Percentiles rank a stretch among this genome's conserved stretches.
These are phyloP conservation scores for Hyles vespertilio DNA, from an alignment of 1,140 invertebrate genomes.

Conservation along the genomic window DNA sequence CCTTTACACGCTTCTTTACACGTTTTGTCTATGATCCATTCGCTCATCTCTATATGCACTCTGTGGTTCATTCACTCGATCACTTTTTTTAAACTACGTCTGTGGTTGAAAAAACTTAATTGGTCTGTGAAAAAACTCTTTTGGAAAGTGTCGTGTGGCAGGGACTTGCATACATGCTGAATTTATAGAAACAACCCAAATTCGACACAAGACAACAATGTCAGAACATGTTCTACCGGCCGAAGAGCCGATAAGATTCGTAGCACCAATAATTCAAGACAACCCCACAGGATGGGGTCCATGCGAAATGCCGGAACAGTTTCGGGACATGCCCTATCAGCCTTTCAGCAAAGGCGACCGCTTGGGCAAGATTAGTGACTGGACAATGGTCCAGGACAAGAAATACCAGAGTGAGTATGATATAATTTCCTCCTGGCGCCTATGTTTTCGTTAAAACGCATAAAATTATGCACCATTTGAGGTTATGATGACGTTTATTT, in stretches of 20 bases:
- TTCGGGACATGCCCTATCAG: slow-evolving; percentile 98
- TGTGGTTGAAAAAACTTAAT: too few species aligned
- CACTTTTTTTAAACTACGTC: too few species aligned
- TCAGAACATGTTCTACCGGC: slow-evolving; percentile 69
- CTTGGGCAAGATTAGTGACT: slow-evolving; percentile 98
- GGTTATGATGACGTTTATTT: slow-evolving; percentile 31
- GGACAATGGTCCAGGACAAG: slow-evolving; percentile 97
- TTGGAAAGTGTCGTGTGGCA: slow-evolving; percentile 59
- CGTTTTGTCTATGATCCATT: too few species aligned
- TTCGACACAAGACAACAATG: slow-evolving; percentile 33
- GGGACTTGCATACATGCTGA: slow-evolving; percentile 21
- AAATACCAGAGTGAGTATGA: slow-evolving; percentile 91
- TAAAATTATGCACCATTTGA: slow-evolving; percentile 17
- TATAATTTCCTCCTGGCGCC: neutral
- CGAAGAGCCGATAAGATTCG: slow-evolving; percentile 75
- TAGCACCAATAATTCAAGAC: slow-evolving; percentile 87
- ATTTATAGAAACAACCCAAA: slow-evolving; percentile 12
- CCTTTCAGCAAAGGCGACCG: slow-evolving; percentile 98
- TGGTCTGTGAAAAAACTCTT: neutral
- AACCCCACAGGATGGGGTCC: slow-evolving; percentile 97
- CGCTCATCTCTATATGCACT: too few species aligned
- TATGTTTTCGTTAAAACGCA: neutral
- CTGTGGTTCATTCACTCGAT: too few species aligned
- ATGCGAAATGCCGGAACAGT: slow-evolving; percentile 94
- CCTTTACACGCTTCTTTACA: too few species aligned